phyloP scores from a whole-genome alignment of 2,888 invertebrate species.

The Catocala nupta region DNA sequence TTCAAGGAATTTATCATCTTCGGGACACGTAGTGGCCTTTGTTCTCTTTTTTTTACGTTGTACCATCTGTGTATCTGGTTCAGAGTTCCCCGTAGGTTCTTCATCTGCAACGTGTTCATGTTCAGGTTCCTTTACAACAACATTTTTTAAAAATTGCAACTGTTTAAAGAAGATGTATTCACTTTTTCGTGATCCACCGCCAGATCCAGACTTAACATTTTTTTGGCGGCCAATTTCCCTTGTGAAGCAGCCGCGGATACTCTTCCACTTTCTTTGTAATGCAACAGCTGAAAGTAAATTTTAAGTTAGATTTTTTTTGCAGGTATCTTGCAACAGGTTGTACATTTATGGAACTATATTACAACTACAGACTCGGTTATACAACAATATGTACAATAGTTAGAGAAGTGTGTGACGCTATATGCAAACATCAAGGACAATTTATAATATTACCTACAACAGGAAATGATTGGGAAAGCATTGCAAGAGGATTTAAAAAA shows the following conservation, averaged over 20 bases:
- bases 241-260: conserved; percentile 38
- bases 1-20: conserved; percentile 23
- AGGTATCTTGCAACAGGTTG: conserved; percentile 33
- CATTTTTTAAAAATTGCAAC: conserved; percentile 31
- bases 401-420: conserved; percentile 30
- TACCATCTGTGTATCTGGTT: conserved; percentile 17
- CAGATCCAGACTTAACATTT: conserved; percentile 18
- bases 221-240: conserved; percentile 36
- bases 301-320: conserved; percentile 24
- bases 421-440: conserved; percentile 23
- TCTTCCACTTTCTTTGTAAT: conserved; percentile 39
- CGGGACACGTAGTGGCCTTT: conserved; percentile 16
- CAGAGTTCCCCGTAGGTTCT: conserved; percentile 14
- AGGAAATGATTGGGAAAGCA: conserved; percentile 24
- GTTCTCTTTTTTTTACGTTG: conserved; percentile 18
- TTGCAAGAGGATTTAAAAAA: conserved; percentile 30
- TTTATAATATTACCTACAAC: conserved; percentile 18
- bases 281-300: conserved; percentile 23
- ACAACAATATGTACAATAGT: conserved; percentile 31
- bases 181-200: conserved; percentile 31
- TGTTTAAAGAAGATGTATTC: conserved; percentile 41
- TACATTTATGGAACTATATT: conserved; percentile 28
- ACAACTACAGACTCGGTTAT: conserved; percentile 30
- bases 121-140: conserved; percentile 29
- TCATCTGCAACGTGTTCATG: conserved; percentile 10